phyloP scores from a whole-genome alignment of 2,113 vertebrate species.

The Conger conger region DNA sequence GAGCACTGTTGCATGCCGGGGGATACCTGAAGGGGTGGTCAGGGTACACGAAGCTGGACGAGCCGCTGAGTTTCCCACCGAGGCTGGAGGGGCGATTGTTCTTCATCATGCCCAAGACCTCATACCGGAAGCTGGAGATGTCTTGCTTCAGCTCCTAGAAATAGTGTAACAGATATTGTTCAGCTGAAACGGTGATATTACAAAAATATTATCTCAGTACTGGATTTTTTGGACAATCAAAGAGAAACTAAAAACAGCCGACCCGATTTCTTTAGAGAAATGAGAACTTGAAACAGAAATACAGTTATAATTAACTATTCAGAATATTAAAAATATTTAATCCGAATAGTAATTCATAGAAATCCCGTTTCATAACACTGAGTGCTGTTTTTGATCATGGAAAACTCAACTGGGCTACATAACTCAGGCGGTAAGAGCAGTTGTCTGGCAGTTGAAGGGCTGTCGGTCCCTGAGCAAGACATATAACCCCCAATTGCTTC shows the following conservation, averaged over 20 bases:
- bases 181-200: neutral
- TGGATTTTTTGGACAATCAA: neutral
- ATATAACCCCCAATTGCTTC: too few species aligned
- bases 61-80: constrained; percentile 48
- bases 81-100: constrained; percentile 66
- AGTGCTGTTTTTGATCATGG: neutral
- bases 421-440: too few species aligned
- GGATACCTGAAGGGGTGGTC: constrained; percentile 70
- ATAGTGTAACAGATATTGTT: constrained; percentile 37
- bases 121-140: constrained; percentile 97
- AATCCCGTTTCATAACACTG: neutral
- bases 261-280: neutral
- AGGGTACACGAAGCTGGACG: constrained; percentile 66
- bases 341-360: neutral
- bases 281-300: neutral
- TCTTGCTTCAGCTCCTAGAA: constrained; percentile 94
- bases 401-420: too few species aligned
- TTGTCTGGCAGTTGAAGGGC: too few species aligned
- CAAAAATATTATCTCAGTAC: neutral
- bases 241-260: neutral
- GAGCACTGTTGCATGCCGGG: constrained; percentile 60
- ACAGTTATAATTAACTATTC: neutral
- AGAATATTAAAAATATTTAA: too few species aligned
- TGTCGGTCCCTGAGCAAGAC: too few species aligned
- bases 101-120: constrained; percentile 89